These are phyloP conservation scores for Cinclus cinclus DNA, from an alignment of 2,113 vertebrate species.

Conservation along the genomic window DNA sequence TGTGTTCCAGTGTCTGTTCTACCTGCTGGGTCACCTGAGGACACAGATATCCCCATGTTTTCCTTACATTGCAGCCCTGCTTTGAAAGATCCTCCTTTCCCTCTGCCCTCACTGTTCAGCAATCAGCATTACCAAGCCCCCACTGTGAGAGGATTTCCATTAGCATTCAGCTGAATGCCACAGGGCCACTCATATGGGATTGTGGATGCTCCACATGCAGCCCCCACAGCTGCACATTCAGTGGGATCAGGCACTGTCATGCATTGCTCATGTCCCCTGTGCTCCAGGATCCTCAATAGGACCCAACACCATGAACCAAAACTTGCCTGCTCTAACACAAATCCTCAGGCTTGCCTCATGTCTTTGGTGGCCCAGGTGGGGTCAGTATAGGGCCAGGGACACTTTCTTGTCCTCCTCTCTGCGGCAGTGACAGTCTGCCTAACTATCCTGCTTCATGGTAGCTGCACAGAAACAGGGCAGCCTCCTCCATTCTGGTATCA, in stretches of 20 bases:
- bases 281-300: neutral
- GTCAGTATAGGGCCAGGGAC: neutral
- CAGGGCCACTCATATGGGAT: accelerated
- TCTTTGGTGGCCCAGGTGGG: too few relatives aligned
- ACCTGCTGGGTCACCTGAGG: neutral
- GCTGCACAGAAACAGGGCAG: neutral
- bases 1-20: accelerated
- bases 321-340: neutral
- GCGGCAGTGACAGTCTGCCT: neutral
- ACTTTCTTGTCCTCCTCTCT: neutral
- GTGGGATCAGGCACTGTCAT: too few relatives aligned
- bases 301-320: accelerated
- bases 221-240: neutral
- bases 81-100: neutral
- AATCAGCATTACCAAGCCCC: neutral
- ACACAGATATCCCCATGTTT: neutral
- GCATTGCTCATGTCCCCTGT: accelerated
- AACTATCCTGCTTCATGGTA: neutral
- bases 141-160: neutral
- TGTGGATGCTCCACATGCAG: neutral
- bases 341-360: neutral
- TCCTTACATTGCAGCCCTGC: neutral
- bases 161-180: neutral
- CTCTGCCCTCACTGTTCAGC: accelerated
- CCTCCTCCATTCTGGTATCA: too few relatives aligned